Percentiles rank a stretch among this genome's conserved stretches.
phyloP scores from a whole-genome alignment of 2,888 invertebrate genomes.

The Schrankia costaestrigalis region DNA sequence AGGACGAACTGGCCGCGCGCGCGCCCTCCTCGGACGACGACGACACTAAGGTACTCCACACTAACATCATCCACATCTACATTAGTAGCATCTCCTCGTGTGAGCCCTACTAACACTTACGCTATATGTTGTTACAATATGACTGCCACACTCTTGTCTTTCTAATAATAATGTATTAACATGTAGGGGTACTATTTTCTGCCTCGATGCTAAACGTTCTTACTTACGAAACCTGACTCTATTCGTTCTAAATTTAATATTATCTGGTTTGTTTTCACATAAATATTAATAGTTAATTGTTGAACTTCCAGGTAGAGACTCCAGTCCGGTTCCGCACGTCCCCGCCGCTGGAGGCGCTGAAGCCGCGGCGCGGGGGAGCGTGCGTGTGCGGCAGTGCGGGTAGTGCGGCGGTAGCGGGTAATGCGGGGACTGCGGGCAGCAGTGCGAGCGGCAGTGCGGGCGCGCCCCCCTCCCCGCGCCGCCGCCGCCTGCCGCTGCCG shows the following conservation, averaged over 20 bases:
- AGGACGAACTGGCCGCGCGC: conserved; percentile 45
- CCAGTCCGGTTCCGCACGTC: conserved; percentile 95
- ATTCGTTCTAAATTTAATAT: not conserved
- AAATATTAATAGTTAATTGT: not conserved
- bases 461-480: conserved; percentile 67
- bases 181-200: no score
- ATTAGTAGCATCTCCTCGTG: conserved; percentile 36
- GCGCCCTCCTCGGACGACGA: conserved; percentile 63
- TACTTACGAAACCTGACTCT: not conserved
- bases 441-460: conserved; percentile 71
- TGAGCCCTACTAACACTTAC: conserved; percentile 17
- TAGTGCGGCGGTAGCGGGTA: conserved; percentile 80
- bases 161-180: no score
- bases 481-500: conserved; percentile 66
- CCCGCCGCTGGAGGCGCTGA: conserved; percentile 93
- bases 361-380: conserved; percentile 79
- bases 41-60: conserved; percentile 63
- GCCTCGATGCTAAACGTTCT: no score
- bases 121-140: not conserved
- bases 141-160: no score
- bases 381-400: conserved; percentile 66
- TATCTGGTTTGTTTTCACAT: not conserved
- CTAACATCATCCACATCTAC: conserved; percentile 27
- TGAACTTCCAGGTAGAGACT: conserved; percentile 82
- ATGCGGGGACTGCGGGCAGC: conserved; percentile 66